Percentiles rank a stretch among this genome's conserved stretches.
Conservation (phyloP, 2,797 vertebrate species). For the Epinephelus coioides region DNA sequence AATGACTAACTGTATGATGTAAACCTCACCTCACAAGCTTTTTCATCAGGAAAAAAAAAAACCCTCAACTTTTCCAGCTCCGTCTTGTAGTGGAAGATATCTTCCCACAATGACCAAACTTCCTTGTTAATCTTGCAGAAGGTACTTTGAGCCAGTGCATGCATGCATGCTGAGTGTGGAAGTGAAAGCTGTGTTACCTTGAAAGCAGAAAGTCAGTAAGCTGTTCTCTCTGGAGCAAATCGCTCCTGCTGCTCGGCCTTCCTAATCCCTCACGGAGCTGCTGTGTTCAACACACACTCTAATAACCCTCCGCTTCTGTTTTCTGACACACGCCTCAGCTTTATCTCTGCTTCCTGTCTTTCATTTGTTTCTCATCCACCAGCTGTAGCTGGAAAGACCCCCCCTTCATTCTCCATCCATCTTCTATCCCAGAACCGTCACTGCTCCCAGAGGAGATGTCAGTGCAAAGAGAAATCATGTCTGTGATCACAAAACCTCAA, state of each 20-base stretch:
- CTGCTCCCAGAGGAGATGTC: slow-evolving; percentile 64
- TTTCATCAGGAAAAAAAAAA: slow-evolving; percentile 22
- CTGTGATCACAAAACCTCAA: slow-evolving; percentile 53
- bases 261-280: slow-evolving; percentile 62
- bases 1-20: slow-evolving; percentile 45
- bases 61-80: slow-evolving; percentile 23
- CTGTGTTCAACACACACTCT: slow-evolving; percentile 63
- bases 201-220: slow-evolving; percentile 57
- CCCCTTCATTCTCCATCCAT: slow-evolving; percentile 39
- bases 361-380: slow-evolving; percentile 64
- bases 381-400: slow-evolving; percentile 39
- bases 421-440: slow-evolving; percentile 38
- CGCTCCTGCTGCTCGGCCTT: slow-evolving; percentile 56
- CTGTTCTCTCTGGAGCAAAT: slow-evolving; percentile 46
- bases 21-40: slow-evolving; percentile 40
- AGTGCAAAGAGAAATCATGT: slow-evolving; percentile 64
- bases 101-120: slow-evolving; percentile 43
- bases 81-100: slow-evolving; percentile 42
- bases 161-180: slow-evolving; percentile 21
- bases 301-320: slow-evolving; percentile 63
- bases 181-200: slow-evolving; percentile 60
- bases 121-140: slow-evolving; percentile 58
- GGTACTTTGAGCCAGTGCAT: slow-evolving; percentile 21
- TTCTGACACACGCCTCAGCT: slow-evolving; percentile 66
- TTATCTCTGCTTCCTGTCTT: slow-evolving; percentile 66